A percentile compares a stretch with the other conserved stretches of the same genome.
Conservation (phyloP, 2,113 vertebrate species). For the Ictidomys tridecemlineatus region DNA sequence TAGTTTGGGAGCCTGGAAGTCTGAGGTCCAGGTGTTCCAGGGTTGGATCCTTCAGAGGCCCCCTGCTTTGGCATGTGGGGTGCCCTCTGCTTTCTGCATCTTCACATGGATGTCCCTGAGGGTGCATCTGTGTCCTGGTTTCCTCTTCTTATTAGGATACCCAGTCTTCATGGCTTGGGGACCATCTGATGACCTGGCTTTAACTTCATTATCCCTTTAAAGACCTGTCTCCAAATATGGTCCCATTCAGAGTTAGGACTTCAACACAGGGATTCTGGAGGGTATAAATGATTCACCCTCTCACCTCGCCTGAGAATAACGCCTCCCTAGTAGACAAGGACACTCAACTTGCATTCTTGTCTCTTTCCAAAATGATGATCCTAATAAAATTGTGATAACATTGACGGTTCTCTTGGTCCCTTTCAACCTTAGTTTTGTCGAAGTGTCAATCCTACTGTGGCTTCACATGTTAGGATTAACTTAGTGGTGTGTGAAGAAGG, state of each 20-base stretch:
- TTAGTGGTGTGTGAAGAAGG: accelerated
- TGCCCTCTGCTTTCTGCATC: not conserved
- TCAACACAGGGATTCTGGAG: not conserved
- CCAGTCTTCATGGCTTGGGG: not conserved
- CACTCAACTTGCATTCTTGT: not conserved
- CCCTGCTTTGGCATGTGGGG: not conserved
- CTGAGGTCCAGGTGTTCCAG: no score
- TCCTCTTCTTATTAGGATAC: not conserved
- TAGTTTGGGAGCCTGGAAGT: not conserved
- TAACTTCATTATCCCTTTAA: not conserved
- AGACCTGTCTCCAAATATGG: not conserved
- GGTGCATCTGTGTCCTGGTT: not conserved
- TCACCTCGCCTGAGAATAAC: not conserved
- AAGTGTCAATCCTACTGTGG: not conserved
- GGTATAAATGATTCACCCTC: not conserved
- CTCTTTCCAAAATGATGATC: not conserved
- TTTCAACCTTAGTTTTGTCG: not conserved
- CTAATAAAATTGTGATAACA: not conserved
- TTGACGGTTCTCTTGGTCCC: not conserved
- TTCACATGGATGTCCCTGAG: not conserved
- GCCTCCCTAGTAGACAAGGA: not conserved
- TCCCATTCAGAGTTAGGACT: not conserved
- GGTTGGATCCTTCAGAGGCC: not conserved
- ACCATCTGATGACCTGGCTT: not conserved
- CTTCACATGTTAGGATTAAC: not conserved